Base-by-base conservation (phyloP, 2,113 vertebrate genomes). In the Eurystomus gularis region DNA sequence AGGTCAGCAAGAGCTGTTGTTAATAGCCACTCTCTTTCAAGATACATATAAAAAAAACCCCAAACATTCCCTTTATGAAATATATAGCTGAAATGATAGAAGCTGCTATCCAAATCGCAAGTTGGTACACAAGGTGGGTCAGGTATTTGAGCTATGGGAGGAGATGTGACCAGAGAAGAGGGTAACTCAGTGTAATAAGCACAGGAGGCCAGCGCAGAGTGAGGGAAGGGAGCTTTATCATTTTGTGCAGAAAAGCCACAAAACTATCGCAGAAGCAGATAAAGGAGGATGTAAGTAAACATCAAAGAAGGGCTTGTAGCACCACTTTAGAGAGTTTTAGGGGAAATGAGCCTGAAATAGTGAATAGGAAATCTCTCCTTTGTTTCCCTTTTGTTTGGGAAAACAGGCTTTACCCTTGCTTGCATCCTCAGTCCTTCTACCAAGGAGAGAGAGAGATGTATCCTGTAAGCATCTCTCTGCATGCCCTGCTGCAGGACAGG, bases 1-100 rank as follows among this genome's bases (percentile, higher is more conserved):
- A 57, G 83, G 82, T 88, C 80, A 87, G 86, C 65, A 84, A 75
- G n/a, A 94, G 65, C 81, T 88, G 80, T 70, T 79, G 73, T 76
- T 91, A 96, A 91, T 69, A 95, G 77, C 77, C 31, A 14, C 40
- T 82, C 20, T 87, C 61, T 93, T 91, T 95, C 89, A 89, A 87
- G 91, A 52, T 7, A 28, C 14, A 13, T 28, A 26, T n/a, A 84
- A 72, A 65, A n/a, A 35, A 5, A 2, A 42, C 48, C 7, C 11
- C 66, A 77, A 10, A 44, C 11, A 9, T 55, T 91, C 35, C 15
- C 18, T 91, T 85, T 89, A 20, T 68, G 83, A 46, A 84, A 64
- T 17, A 75, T 2, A 35, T 5, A 62, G 72, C 51, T 84, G 65
- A 51, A 86, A 58, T 17, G 18, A 64, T 17, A 76, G 89, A 57